Conservation (phyloP, 2,888 invertebrate species). For the Liposcelis brunnea region DNA sequence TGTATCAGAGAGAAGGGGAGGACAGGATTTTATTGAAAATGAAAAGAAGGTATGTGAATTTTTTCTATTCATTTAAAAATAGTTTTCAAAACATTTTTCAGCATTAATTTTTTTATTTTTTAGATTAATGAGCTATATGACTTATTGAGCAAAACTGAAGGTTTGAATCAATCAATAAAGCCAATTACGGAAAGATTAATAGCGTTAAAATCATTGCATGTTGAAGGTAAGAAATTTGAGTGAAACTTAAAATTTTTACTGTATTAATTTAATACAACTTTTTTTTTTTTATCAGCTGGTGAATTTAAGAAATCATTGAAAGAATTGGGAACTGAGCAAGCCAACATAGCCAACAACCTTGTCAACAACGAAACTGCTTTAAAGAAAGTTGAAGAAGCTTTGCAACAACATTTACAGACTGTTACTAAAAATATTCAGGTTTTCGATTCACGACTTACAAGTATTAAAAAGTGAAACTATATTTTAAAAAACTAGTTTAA, state of each 20-base stretch:
- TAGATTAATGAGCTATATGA: slow-evolving; percentile 75
- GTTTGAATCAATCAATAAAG: slow-evolving; percentile 58
- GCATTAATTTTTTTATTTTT: slow-evolving; percentile 19
- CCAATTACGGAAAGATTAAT: slow-evolving; percentile 69
- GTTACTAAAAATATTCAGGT: slow-evolving; percentile 57
- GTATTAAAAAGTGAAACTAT: slow-evolving; percentile 32
- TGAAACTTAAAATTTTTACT: slow-evolving; percentile 10
- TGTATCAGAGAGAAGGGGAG: slow-evolving; percentile 40
- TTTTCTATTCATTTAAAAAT: slow-evolving; percentile 11
- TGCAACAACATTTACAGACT: slow-evolving; percentile 59
- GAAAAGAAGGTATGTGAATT: slow-evolving; percentile 39
- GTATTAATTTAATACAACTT: slow-evolving; percentile 9
- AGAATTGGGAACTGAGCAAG: slow-evolving; percentile 61
- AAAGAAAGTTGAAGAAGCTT: slow-evolving; percentile 63
- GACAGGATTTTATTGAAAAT: slow-evolving; percentile 38
- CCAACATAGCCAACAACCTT: slow-evolving; percentile 48
- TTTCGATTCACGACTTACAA: slow-evolving; percentile 52
- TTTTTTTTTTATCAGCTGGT: slow-evolving; percentile 43
- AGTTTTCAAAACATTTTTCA: not conserved
- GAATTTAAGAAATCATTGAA: slow-evolving; percentile 72
- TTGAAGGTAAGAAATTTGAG: slow-evolving; percentile 51
- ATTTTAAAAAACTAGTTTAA: no score
- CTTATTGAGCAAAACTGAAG: slow-evolving; percentile 70
- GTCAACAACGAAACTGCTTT: slow-evolving; percentile 62
- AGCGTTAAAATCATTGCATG: slow-evolving; percentile 71